Base-by-base conservation (phyloP, 2,113 vertebrate species). In the Montifringilla adamsi region DNA sequence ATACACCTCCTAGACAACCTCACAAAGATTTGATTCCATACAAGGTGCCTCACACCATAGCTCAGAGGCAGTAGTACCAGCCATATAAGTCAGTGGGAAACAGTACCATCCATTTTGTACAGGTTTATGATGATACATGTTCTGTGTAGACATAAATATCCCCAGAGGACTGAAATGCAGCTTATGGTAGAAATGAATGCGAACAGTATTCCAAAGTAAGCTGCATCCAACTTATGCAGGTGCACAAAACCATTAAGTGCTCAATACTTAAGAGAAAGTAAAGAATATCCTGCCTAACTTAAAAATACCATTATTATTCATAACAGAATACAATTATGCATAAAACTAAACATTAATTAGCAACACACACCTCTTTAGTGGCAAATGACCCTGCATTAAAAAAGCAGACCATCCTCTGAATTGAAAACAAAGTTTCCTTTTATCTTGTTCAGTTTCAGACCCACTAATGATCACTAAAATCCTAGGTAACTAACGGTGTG, bases 331-430 rank as follows among this genome's bases (percentile, higher is more conserved):
- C 14, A 89, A 66, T 2, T 4, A 82, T 83, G 28, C 11, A 73
- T 95, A 93, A 74, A 93, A 43, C 19, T 53, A 58, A 93, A 95
- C 49, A 84, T 75, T 95, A 56, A 95, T 92, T 67, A 91, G 41
- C 22, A 60, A 43, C 11, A 41, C 28, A 56, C 5, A 67, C 19
- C 21, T 92, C 31, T 50, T 80, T 46, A 73, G 30, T 37, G 37
- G 59, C 44, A 84, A 94, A 76, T 82, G 79, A 91, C 62, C 31
- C 56, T 56, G 21, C 33, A 46, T 28, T 41, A 86, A 93, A 91
- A 91, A 84, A 83, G 37, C 24, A 91, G 96, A 91, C 16, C 30
- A 59, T 56, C 4, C 17, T 6, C 24, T 86, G 62, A 90, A 82
- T 4, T 39, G 74, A 79, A 94, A 86, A 73, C 15, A 64, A 95